Evolutionary conservation across 2,888 invertebrate species (phyloP).

Genomic region (Iphiclides podalirius): DNA sequence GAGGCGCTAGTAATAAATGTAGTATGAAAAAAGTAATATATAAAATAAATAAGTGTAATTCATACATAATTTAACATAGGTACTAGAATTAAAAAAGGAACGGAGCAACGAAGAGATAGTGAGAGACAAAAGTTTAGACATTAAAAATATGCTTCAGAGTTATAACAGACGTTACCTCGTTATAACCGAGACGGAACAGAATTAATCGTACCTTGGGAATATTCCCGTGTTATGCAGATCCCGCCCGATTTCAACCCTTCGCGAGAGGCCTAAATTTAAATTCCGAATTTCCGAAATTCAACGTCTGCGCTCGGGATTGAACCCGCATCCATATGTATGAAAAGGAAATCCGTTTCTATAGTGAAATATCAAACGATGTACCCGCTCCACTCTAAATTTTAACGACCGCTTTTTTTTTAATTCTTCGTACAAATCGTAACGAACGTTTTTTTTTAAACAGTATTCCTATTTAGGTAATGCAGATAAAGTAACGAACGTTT

Average conservation of each 20-base stretch:
- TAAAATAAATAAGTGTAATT: too few relatives aligned
- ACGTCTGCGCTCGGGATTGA: slow-evolving; percentile 14
- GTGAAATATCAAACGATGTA: slow-evolving; percentile 15
- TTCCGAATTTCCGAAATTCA: slow-evolving; percentile 18
- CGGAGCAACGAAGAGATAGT: too few relatives aligned
- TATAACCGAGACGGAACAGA: background rate
- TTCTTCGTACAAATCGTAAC: background rate
- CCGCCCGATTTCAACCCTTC: slow-evolving; percentile 10
- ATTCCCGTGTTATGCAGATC: slow-evolving; percentile 22
- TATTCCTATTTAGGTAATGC: too few relatives aligned
- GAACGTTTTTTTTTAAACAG: background rate
- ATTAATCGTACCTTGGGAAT: slow-evolving; percentile 20
- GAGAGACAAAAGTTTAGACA: too few relatives aligned
- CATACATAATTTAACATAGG: too few relatives aligned
- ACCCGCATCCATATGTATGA: slow-evolving; percentile 23
- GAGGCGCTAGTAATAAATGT: too few relatives aligned
- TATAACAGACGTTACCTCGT: too few relatives aligned
- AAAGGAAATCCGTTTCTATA: slow-evolving; percentile 10
- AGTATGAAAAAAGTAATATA: too few relatives aligned
- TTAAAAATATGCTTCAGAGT: too few relatives aligned
- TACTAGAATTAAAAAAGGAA: too few relatives aligned
- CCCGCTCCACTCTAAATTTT: background rate
- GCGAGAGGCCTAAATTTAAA: slow-evolving; percentile 20
- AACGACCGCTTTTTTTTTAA: background rate
- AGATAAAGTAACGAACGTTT: too few relatives aligned